A percentile compares a stretch with the other conserved stretches of the same genome.
phyloP scores from a whole-genome alignment of 2,113 vertebrate species.

The Tympanuchus pallidicinctus region DNA sequence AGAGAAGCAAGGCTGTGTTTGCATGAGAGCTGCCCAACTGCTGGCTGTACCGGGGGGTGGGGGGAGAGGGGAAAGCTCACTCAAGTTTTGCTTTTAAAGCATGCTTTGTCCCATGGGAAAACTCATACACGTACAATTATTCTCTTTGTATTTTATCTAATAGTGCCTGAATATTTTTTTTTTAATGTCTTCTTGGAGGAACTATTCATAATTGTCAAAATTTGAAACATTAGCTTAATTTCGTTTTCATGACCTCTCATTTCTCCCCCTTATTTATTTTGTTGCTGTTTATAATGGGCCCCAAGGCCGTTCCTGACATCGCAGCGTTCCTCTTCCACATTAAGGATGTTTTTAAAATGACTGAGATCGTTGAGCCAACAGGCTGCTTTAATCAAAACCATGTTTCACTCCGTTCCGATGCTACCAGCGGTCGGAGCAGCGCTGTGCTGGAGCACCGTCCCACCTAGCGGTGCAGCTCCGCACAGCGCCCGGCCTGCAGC shows the following conservation, averaged over 20 bases:
- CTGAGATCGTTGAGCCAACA: constrained; percentile 85
- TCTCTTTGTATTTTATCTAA: constrained; percentile 82
- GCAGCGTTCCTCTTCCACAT: constrained; percentile 76
- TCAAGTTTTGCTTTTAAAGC: constrained; percentile 74
- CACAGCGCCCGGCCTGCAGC: background rate
- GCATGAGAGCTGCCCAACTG: constrained; percentile 73
- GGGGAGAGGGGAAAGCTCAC: constrained; percentile 29
- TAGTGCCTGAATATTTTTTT: constrained; percentile 77
- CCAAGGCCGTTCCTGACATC: constrained; percentile 81
- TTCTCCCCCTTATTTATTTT: constrained; percentile 80
- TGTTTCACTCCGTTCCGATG: constrained; percentile 83
- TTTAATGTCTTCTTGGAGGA: constrained; percentile 78
- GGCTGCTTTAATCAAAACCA: constrained; percentile 87
- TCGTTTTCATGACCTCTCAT: constrained; percentile 82
- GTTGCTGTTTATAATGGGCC: constrained; percentile 81
- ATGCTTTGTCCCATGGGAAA: constrained; percentile 74
- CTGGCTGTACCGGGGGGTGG: constrained; percentile 40
- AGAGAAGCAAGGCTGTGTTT: constrained; percentile 69
- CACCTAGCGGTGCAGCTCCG: constrained; percentile 73
- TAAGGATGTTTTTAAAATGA: constrained; percentile 87
- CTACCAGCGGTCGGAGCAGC: constrained; percentile 73
- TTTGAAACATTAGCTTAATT: constrained; percentile 86
- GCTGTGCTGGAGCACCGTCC: constrained; percentile 73
- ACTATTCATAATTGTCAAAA: constrained; percentile 84
- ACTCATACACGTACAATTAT: constrained; percentile 73